A percentile compares a stretch with the other conserved stretches of the same genome.
phyloP scores from a whole-genome alignment of 2,113 vertebrate species.

The Vicugna pacos region DNA sequence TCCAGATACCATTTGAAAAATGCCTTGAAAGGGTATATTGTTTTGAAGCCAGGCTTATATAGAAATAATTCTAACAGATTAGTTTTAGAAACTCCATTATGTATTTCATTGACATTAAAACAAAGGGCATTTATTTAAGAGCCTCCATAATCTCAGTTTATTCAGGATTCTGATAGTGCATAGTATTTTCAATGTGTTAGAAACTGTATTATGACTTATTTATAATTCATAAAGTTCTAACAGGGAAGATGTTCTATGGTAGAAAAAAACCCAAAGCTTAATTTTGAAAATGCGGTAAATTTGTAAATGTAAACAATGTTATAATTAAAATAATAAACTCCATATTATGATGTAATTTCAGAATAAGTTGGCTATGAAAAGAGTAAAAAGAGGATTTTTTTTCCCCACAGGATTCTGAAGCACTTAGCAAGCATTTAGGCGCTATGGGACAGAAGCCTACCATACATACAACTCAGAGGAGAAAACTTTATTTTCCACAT shows the following conservation, averaged over 20 bases:
- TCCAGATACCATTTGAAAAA: neutral
- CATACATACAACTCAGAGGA: neutral
- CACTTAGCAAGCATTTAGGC: constrained; percentile 52
- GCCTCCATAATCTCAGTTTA: neutral
- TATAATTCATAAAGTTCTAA: constrained; percentile 26
- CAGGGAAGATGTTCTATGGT: neutral
- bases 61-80: neutral
- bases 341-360: constrained; percentile 18
- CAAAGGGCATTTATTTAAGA: constrained; percentile 10
- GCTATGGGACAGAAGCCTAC: constrained; percentile 51
- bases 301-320: constrained; percentile 17
- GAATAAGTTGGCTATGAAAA: constrained; percentile 23
- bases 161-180: neutral
- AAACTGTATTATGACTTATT: neutral
- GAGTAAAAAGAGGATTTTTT: constrained; percentile 64
- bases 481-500: fast-evolving
- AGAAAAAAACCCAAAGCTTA: constrained; percentile 1
- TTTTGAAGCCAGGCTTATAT: neutral
- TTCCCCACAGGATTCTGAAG: constrained; percentile 68
- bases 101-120: neutral
- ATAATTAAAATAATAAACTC: constrained; percentile 54
- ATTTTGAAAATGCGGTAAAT: constrained; percentile 31
- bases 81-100: constrained; percentile 17
- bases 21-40: neutral
- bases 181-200: neutral